These are phyloP conservation scores for Melinopterus prodromus DNA, from an alignment of 2,888 invertebrate species.

Conservation along the genomic window DNA sequence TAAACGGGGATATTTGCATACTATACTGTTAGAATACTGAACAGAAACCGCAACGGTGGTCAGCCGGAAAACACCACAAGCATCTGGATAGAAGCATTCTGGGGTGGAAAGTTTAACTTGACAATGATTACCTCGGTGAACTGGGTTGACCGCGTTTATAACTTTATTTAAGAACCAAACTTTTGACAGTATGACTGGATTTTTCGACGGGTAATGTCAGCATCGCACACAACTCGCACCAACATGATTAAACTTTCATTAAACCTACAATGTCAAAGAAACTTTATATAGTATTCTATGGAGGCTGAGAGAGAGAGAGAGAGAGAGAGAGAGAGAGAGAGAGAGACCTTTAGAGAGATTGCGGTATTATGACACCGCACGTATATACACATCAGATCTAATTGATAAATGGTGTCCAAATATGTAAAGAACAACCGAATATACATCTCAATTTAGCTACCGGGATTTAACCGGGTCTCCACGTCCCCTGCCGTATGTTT, in stretches of 20 bases:
- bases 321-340: neutral
- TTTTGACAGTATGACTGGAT: neutral
- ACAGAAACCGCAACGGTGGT: slow-evolving; percentile 14
- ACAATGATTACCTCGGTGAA: slow-evolving; percentile 26
- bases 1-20: slow-evolving; percentile 19
- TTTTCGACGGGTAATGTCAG: neutral
- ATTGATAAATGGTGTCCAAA: neutral
- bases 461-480: neutral
- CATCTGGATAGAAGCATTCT: slow-evolving; percentile 28
- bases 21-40: slow-evolving; percentile 18
- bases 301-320: neutral
- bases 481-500: neutral
- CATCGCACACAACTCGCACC: no score
- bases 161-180: neutral
- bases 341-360: neutral
- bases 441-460: neutral
- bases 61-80: slow-evolving; percentile 7
- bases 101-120: slow-evolving; percentile 24
- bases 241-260: no score
- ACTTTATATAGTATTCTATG: no score
- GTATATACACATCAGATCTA: neutral
- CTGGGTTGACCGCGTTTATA: slow-evolving; percentile 16
- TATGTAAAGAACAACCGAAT: neutral
- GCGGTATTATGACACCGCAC: neutral
- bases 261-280: no score